These are phyloP conservation scores for Falco columbarius DNA, from an alignment of 2,797 vertebrate species.

Conservation along the genomic window DNA sequence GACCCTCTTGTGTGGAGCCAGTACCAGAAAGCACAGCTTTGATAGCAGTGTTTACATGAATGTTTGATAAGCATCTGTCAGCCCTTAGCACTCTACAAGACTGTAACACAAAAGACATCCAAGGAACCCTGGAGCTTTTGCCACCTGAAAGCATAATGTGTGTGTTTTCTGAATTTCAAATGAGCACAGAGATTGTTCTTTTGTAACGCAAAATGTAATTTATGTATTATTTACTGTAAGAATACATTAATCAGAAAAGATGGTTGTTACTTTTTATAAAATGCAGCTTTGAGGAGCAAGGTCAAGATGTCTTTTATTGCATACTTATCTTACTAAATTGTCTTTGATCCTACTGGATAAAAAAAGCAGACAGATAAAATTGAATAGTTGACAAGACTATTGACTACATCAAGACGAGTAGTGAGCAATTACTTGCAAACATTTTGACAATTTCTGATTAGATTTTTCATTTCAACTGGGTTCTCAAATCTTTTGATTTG, in stretches of 20 bases:
- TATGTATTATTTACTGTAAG: constrained; percentile 68
- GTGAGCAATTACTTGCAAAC: not conserved
- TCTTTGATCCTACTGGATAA: constrained; percentile 6
- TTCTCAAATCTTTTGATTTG: not conserved
- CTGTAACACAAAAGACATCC: constrained; percentile 68
- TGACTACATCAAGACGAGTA: not conserved
- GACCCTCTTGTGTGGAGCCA: constrained; percentile 61
- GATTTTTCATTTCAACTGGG: not conserved
- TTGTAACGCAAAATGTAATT: constrained; percentile 59
- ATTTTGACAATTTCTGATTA: not conserved
- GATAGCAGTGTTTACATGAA: constrained; percentile 76
- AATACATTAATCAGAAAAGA: constrained; percentile 39
- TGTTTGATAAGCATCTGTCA: constrained; percentile 81
- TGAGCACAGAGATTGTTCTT: constrained; percentile 58
- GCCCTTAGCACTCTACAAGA: constrained; percentile 68
- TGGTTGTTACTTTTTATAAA: constrained; percentile 37
- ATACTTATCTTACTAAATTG: constrained; percentile 11
- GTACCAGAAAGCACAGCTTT: constrained; percentile 65
- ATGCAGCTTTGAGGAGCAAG: constrained; percentile 2
- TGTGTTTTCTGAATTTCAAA: constrained; percentile 74
- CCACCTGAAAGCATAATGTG: constrained; percentile 73
- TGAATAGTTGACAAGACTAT: not conserved
- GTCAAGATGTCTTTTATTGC: constrained; percentile 37
- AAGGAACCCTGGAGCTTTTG: constrained; percentile 68
- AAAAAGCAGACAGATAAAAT: not conserved